Evolutionary conservation across 2,888 invertebrate genomes (phyloP), one percentile per base, ranked within the genome.

Genomic region (Limnephilus auricula): DNA sequence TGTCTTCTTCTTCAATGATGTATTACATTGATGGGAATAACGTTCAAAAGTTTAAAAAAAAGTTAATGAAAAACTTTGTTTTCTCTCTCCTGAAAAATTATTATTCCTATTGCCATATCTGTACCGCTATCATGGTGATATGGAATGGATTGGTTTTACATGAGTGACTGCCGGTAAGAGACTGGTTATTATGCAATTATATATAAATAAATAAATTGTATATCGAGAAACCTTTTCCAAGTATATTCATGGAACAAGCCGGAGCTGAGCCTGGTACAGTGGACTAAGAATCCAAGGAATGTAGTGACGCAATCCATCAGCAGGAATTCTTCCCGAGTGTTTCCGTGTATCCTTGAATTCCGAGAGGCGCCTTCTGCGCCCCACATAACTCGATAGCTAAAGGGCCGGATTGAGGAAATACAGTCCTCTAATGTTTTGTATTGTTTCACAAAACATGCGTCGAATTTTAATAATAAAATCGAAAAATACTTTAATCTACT

Each of bases 221-320:
- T n/a, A 6, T 15, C 45, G 9, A 65, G 9, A n/a, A 6, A 65
- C 25, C 9, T 65, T 25, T n/a, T 18, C 25, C 2, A 65, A n/a
- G 25, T 65, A 65, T 65, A n/a, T 65, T 25, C 6, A 65, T 9
- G 9, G n/a, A n/a, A 65, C 65, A 65, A 65, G 65, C 25, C 65
- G 25, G 18, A 65, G 65, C 18, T 50, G 4, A 4, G 37, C 32
- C 32, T 15, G 12, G 31, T 6, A 25, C 15, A 31, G 15, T 0
- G 30, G 30, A 2, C 25, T 9, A 37, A 32, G 87, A 78, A 88
- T 88, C 34, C 37, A 78, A 79, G 79, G 87, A 88, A 88, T 88
- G 87, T 65, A 13, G n/a, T 87, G 87, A 87, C 87, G 87, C 34
- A 30, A 88, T 79, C 78, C 87, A 37, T 88, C 87, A 50, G 50